These are phyloP conservation scores for Camelus dromedarius DNA, from an alignment of 2,113 vertebrate species.

Conservation along the genomic window DNA sequence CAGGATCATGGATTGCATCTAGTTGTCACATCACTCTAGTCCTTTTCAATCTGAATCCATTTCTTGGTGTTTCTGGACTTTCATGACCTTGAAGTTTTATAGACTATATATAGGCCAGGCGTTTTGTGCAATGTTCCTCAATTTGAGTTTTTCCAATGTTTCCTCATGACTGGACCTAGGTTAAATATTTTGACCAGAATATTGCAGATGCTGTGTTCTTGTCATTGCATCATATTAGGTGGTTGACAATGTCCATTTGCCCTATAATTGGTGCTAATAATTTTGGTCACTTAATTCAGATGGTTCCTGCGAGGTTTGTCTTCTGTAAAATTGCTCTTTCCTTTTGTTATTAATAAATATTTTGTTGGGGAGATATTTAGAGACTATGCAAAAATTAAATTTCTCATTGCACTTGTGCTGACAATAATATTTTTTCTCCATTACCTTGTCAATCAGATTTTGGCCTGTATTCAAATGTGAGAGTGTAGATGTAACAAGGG, in stretches of 20 bases:
- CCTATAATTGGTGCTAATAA: neutral
- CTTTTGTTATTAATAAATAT: neutral
- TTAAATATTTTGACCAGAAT: neutral
- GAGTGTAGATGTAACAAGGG: too few species aligned
- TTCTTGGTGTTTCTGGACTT: neutral
- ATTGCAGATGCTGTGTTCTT: neutral
- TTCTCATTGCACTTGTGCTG: neutral
- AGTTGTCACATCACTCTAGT: neutral
- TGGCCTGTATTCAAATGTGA: neutral
- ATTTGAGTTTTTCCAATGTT: neutral
- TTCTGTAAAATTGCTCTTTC: neutral
- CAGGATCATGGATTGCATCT: neutral
- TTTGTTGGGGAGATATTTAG: neutral
- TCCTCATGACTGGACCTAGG: neutral
- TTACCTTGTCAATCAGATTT: neutral
- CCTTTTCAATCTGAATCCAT: neutral
- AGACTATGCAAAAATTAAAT: neutral
- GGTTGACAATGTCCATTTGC: neutral
- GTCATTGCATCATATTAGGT: neutral
- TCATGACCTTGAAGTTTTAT: neutral
- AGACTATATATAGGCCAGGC: neutral
- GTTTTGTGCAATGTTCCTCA: neutral
- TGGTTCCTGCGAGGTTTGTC: neutral
- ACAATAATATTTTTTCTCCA: neutral
- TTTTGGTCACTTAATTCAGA: too few species aligned